Conservation (phyloP, 1,140 invertebrate species). For the Coptotermes formosanus region DNA sequence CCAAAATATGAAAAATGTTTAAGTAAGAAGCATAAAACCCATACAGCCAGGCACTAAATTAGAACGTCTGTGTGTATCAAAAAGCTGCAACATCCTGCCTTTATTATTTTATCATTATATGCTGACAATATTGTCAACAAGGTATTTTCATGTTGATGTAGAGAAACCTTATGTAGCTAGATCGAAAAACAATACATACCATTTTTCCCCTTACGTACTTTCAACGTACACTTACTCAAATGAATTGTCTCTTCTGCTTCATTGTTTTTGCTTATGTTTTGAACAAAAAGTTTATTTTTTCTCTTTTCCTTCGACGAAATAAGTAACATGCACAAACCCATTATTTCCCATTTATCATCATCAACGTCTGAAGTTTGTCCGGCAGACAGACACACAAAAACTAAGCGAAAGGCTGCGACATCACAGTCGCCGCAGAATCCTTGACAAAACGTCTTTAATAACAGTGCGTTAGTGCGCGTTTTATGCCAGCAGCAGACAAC, state of each 20-base stretch:
- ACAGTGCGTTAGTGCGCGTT: too few species aligned
- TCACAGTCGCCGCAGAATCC: not conserved
- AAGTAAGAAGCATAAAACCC: too few species aligned
- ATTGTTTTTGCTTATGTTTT: not conserved
- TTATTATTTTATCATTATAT: too few species aligned
- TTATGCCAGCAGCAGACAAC: too few species aligned
- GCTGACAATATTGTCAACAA: slow-evolving; percentile 4
- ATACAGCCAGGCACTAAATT: too few species aligned
- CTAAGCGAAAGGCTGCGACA: not conserved
- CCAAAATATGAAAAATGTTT: too few species aligned
- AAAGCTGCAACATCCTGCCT: too few species aligned
- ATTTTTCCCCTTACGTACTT: not conserved
- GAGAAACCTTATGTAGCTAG: not conserved
- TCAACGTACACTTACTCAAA: not conserved
- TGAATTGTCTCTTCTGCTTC: too few species aligned
- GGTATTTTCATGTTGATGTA: not conserved
- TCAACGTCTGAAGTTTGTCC: not conserved
- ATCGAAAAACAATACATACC: not conserved
- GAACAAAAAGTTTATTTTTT: not conserved
- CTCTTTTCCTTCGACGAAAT: not conserved
- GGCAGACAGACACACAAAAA: not conserved
- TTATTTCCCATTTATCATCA: slow-evolving; percentile 14
- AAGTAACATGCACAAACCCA: not conserved
- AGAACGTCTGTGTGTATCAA: too few species aligned
- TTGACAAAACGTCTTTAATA: not conserved